Evolutionary conservation across 2,113 vertebrate genomes (phyloP).

Genomic region (Peromyscus polionotus): DNA sequence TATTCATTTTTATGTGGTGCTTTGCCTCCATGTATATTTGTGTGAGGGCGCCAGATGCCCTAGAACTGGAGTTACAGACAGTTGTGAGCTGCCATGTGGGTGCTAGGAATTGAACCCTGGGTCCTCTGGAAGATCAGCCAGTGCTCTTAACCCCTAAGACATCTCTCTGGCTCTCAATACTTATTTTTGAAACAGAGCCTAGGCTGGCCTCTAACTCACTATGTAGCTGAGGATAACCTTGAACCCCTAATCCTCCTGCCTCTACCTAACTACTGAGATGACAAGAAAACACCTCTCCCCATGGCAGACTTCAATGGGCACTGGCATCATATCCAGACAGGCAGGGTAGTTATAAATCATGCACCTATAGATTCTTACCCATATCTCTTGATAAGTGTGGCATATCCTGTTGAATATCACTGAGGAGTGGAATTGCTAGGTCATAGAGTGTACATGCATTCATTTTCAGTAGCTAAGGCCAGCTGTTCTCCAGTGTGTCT

Average conservation of each 20-base stretch:
- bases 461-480: not conserved
- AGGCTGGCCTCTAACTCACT: not conserved
- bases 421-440: not conserved
- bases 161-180: not conserved
- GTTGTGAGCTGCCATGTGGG: not conserved
- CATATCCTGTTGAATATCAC: not conserved
- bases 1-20: not conserved
- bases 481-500: not conserved
- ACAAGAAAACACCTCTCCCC: not conserved
- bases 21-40: not conserved
- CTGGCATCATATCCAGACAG: not conserved
- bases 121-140: not conserved
- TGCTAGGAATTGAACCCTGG: not conserved
- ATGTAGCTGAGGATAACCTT: not conserved
- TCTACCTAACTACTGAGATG: not conserved
- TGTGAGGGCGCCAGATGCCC: not conserved
- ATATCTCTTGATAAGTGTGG: not conserved
- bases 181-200: not conserved
- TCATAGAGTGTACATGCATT: not conserved
- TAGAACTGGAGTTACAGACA: not conserved
- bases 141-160: not conserved
- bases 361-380: not conserved
- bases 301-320: not conserved
- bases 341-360: not conserved
- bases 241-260: not conserved